These are phyloP conservation scores for Seriola quinqueradiata DNA, from an alignment of 2,113 vertebrate species.

Conservation along the genomic window DNA sequence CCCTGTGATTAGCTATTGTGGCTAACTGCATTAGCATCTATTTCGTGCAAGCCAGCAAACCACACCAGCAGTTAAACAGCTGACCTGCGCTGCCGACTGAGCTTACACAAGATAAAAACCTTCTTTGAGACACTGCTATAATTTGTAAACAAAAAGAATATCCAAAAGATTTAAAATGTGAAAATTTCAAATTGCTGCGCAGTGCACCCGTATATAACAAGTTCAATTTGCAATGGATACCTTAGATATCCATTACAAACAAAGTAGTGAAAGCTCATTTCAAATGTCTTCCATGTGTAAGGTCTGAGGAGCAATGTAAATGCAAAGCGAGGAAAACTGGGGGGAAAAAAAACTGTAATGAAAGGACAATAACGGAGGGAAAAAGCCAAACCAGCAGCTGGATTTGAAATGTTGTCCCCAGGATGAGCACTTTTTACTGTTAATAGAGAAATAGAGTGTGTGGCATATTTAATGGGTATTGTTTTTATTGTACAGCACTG, in stretches of 20 bases:
- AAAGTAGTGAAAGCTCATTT: conserved; percentile 4
- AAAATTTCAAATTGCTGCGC: background rate
- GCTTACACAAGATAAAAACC: too few relatives aligned
- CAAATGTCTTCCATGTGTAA: conserved; percentile 13
- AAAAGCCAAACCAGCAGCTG: conserved; percentile 64
- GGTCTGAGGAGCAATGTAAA: conserved; percentile 36
- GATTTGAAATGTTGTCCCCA: conserved; percentile 98
- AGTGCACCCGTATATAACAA: background rate
- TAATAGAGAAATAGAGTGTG: conserved; percentile 99
- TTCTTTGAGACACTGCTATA: too few relatives aligned
- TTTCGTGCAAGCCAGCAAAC: too few relatives aligned
- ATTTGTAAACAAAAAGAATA: too few relatives aligned
- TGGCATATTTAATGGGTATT: conserved; percentile 99
- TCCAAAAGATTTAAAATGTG: background rate
- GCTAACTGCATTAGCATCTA: too few relatives aligned
- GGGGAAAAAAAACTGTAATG: conserved; percentile 12
- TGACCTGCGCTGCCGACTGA: too few relatives aligned
- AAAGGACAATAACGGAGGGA: conserved; percentile 47
- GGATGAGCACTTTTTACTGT: conserved; percentile 97
- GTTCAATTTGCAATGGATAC: background rate
- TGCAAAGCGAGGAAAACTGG: conserved; percentile 23
- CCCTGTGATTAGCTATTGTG: too few relatives aligned
- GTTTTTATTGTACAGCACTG: conserved; percentile 99
- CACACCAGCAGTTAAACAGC: too few relatives aligned
- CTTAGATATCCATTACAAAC: conserved; percentile 1